phyloP scores from a whole-genome alignment of 2,888 invertebrate species.

The Bombylius major region DNA sequence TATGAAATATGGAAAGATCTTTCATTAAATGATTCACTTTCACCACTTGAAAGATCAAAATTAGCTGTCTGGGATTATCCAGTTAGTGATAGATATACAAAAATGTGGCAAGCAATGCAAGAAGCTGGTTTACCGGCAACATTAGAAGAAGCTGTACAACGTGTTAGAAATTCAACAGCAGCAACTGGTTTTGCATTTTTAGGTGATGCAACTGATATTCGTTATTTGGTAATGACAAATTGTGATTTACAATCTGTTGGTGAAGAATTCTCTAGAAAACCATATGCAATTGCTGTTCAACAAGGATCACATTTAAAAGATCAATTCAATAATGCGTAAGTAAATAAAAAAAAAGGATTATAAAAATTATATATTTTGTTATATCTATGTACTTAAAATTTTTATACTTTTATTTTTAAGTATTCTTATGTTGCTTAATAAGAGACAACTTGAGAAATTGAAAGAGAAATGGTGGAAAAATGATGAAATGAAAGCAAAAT shows the following conservation, averaged over 20 bases:
- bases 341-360: conserved; percentile 15
- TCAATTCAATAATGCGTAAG: conserved; percentile 90
- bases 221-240: conserved; percentile 37
- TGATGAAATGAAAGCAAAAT: conserved; percentile 62
- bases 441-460: conserved; percentile 78
- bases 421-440: conserved; percentile 85
- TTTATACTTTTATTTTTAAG: conserved; percentile 29
- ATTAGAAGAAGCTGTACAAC: conserved; percentile 64
- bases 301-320: conserved; percentile 90
- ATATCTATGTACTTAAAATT: not conserved
- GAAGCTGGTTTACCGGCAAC: conserved; percentile 66
- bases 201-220: conserved; percentile 89
- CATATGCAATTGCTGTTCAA: conserved; percentile 93
- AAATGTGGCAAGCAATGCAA: conserved; percentile 96
- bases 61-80: conserved; percentile 99
- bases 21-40: conserved; percentile 86
- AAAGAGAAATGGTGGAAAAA: conserved; percentile 96
- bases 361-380: too few species aligned
- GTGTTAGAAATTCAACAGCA: conserved; percentile 53
- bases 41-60: conserved; percentile 80
- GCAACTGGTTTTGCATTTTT: conserved; percentile 85
- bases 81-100: conserved; percentile 94
- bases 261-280: conserved; percentile 93
- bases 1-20: conserved; percentile 99
- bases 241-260: conserved; percentile 81